Conservation (phyloP, 2,888 invertebrate genomes). For the Fragum whitleyi region DNA sequence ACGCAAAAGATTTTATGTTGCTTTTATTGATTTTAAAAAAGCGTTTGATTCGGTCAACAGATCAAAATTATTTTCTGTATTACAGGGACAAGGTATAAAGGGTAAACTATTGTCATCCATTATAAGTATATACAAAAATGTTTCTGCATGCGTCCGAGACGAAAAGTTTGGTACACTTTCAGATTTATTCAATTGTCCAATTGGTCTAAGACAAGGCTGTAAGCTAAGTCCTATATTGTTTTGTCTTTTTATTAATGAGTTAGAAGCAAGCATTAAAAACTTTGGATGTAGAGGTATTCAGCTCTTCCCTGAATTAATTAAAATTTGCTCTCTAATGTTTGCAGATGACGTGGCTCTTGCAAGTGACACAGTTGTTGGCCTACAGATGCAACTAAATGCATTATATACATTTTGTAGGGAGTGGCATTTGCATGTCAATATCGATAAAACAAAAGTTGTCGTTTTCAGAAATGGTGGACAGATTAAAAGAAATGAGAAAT, state of each 20-base stretch:
- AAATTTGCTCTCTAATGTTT: conserved; percentile 46
- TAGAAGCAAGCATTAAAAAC: not conserved
- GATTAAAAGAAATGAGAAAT: conserved; percentile 42
- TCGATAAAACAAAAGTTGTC: conserved; percentile 44
- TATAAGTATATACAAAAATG: conserved; percentile 18
- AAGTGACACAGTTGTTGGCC: conserved; percentile 43
- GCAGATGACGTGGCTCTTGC: conserved; percentile 53
- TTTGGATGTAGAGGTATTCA: conserved; percentile 31
- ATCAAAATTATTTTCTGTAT: conserved; percentile 25
- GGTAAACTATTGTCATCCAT: conserved; percentile 23
- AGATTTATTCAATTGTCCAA: conserved; percentile 32
- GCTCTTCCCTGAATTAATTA: conserved; percentile 26
- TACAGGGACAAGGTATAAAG: conserved; percentile 17
- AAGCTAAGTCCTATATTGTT: conserved; percentile 36
- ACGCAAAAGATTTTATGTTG: conserved; percentile 37
- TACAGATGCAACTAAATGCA: conserved; percentile 44
- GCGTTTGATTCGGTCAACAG: conserved; percentile 45
- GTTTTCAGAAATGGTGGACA: conserved; percentile 47
- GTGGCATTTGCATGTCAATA: conserved; percentile 36
- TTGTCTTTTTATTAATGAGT: conserved; percentile 34
- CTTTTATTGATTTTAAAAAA: conserved; percentile 39
- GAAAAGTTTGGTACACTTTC: not conserved
- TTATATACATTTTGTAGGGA: conserved; percentile 43
- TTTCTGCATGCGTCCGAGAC: conserved; percentile 32
- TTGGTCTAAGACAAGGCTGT: conserved; percentile 39